These are phyloP conservation scores for Aphidoletes aphidimyza DNA, from an alignment of 2,888 invertebrate species.

Conservation along the genomic window DNA sequence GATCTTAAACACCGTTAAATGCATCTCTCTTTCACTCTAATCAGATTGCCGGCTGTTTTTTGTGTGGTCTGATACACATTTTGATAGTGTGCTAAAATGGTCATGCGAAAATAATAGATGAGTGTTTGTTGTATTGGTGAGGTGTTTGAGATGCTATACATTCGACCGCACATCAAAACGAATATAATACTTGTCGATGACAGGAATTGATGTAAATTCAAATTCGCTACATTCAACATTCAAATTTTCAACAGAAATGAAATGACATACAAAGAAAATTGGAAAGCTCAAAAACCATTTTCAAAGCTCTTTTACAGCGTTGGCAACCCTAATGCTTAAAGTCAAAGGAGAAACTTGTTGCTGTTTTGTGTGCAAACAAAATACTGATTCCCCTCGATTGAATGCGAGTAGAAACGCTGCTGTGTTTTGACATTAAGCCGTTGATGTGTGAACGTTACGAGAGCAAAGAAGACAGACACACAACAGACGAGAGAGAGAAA, in stretches of 20 bases:
- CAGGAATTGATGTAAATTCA: background rate
- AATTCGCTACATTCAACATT: background rate
- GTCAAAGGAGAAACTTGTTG: slow-evolving; percentile 40
- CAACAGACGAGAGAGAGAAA: no score
- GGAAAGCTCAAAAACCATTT: slow-evolving; percentile 17
- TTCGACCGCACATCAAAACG: background rate
- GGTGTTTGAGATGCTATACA: background rate
- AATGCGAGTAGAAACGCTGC: background rate
- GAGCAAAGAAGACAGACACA: background rate
- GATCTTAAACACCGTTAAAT: background rate
- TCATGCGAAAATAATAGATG: no score
- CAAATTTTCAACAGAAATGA: background rate
- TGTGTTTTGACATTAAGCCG: slow-evolving; percentile 9
- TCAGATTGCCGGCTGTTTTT: background rate
- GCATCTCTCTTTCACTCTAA: background rate
- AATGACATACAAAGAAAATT: background rate
- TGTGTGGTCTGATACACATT: no score
- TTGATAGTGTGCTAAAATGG: no score
- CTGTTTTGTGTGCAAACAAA: slow-evolving; percentile 36
- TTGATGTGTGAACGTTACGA: slow-evolving; percentile 19
- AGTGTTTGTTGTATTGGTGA: no score
- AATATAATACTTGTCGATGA: no score
- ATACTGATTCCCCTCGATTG: background rate
- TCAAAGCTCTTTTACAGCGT: background rate
- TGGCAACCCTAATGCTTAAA: background rate